phyloP scores from a whole-genome alignment of 2,113 vertebrate genomes.

The Cinclus mexicanus region DNA sequence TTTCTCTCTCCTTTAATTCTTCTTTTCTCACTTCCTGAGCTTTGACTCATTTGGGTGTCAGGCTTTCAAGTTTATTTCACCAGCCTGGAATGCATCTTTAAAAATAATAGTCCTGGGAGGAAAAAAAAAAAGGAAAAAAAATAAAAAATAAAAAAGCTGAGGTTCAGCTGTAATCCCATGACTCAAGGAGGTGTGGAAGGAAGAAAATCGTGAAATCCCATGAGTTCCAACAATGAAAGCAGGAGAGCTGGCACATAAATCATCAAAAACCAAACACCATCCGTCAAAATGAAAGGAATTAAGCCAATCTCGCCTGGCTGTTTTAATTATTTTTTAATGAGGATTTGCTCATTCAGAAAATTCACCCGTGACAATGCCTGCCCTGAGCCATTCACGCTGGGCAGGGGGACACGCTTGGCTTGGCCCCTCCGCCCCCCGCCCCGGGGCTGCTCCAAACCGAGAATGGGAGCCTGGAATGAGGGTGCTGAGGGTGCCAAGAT shows the following conservation, averaged over 20 bases:
- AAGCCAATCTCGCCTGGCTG: constrained; percentile 46
- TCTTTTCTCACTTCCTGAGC: constrained; percentile 22
- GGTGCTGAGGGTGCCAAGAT: not conserved
- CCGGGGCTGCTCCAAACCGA: not conserved
- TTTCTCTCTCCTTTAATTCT: not conserved
- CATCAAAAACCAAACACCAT: constrained; percentile 31
- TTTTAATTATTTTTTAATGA: constrained; percentile 67
- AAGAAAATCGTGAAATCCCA: constrained; percentile 46
- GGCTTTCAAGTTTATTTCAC: constrained; percentile 48
- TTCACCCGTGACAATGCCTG: constrained; percentile 11
- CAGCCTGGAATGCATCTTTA: constrained; percentile 57
- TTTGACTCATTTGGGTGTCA: constrained; percentile 55
- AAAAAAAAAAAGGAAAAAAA: not conserved
- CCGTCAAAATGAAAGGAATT: constrained; percentile 51
- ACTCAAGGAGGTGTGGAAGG: constrained; percentile 61
- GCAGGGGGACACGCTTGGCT: not conserved
- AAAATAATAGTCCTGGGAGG: constrained; percentile 36
- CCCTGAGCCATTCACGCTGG: not conserved
- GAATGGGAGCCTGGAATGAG: rapidly evolving
- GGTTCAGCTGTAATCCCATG: constrained; percentile 49
- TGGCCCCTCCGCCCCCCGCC: not conserved
- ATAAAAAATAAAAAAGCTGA: not conserved
- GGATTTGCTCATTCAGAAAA: constrained; percentile 69
- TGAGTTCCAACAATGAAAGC: constrained; percentile 36
- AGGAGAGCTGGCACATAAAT: constrained; percentile 51